A percentile compares a stretch with the other conserved stretches of the same genome.
These are phyloP conservation scores for Planococcus citri DNA, from an alignment of 1,140 invertebrate genomes.

Conservation along the genomic window DNA sequence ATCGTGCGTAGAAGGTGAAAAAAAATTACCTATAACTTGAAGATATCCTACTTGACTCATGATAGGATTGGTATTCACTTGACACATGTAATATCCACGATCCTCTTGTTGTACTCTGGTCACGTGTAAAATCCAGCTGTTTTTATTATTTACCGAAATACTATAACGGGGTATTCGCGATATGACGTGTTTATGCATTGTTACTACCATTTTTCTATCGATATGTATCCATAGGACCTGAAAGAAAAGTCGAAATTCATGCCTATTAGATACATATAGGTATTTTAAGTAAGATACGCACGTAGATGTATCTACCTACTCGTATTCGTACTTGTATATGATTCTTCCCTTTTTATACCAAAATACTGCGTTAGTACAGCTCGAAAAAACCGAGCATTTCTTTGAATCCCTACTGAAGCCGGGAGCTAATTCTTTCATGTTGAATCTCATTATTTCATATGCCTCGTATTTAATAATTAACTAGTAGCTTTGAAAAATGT, in stretches of 20 bases:
- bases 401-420: too few relatives aligned
- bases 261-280: too few relatives aligned
- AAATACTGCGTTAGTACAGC: too few relatives aligned
- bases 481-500: background rate
- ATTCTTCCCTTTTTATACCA: too few relatives aligned
- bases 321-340: too few relatives aligned
- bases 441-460: constrained; percentile 7
- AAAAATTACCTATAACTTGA: constrained; percentile 77
- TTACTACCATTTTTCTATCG: constrained; percentile 83
- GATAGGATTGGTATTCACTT: constrained; percentile 90
- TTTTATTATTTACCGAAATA: constrained; percentile 81
- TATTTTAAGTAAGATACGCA: too few relatives aligned
- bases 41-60: constrained; percentile 86
- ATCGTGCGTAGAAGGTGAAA: too few relatives aligned
- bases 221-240: constrained; percentile 91
- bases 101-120: constrained; percentile 77
- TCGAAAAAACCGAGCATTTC: too few relatives aligned
- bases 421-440: background rate
- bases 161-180: constrained; percentile 73
- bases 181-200: constrained; percentile 80
- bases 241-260: background rate
- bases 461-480: constrained; percentile 14
- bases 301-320: too few relatives aligned
- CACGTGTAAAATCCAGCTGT: constrained; percentile 82
- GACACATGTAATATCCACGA: constrained; percentile 81